Evolutionary conservation across 2,888 invertebrate species (phyloP).

Genomic region (Drosophila gaucha): DNA sequence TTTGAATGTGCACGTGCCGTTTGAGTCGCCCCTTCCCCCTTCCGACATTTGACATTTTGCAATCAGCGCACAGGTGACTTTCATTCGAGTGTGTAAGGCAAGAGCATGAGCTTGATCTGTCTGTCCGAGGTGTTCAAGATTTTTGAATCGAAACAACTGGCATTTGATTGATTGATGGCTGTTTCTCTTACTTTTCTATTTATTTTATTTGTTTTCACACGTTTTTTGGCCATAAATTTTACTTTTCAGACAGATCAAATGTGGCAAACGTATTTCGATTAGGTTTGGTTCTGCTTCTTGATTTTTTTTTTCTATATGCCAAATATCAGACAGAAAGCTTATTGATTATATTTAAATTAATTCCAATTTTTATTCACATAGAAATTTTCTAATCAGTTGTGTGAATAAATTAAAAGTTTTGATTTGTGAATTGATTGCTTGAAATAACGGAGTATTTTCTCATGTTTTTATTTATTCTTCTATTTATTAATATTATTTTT

Average conservation of each 20-base stretch:
- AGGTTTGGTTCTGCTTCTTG: not conserved
- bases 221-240: conserved; percentile 36
- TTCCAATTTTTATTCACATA: not conserved
- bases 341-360: not conserved
- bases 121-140: conserved; percentile 43
- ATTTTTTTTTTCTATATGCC: not conserved
- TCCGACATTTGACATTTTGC: conserved; percentile 49
- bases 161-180: conserved; percentile 70
- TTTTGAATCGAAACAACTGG: conserved; percentile 49
- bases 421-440: no score
- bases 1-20: conserved; percentile 50
- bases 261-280: conserved; percentile 1
- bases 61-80: conserved; percentile 50
- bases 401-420: not conserved
- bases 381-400: not conserved
- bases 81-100: not conserved
- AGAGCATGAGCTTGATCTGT: conserved; percentile 20
- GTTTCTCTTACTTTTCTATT: conserved; percentile 12
- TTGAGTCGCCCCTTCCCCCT: not conserved
- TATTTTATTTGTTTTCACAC: conserved; percentile 19
- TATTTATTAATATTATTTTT: no score
- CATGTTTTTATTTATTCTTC: no score
- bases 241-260: conserved; percentile 29
- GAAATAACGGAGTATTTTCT: no score
- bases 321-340: not conserved